These are phyloP conservation scores for Enteromius viviparus DNA, from an alignment of 2,797 vertebrate species.

Conservation along the genomic window DNA sequence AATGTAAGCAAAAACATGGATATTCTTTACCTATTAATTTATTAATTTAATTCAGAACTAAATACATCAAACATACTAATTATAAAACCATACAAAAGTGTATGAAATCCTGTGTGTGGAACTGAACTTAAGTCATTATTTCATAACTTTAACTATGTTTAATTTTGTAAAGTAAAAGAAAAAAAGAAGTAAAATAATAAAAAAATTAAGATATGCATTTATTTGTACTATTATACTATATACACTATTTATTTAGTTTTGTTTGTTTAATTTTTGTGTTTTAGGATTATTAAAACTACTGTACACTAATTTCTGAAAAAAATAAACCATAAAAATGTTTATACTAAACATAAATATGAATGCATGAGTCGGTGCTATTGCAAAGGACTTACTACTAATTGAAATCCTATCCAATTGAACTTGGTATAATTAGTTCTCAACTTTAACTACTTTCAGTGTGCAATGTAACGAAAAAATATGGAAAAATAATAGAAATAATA, in stretches of 20 bases:
- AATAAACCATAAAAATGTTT: too few species aligned
- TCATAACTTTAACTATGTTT: neutral
- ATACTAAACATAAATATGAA: neutral
- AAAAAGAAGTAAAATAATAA: neutral
- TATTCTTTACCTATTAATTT: neutral
- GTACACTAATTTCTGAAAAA: too few species aligned
- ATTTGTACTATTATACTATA: too few species aligned
- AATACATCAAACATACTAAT: neutral
- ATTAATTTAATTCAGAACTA: neutral
- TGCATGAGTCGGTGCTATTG: neutral
- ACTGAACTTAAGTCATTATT: neutral
- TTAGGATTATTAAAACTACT: too few species aligned
- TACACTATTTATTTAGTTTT: too few species aligned
- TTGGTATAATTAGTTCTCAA: neutral
- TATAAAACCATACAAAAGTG: neutral
- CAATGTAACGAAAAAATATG: neutral
- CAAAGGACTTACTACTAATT: neutral
- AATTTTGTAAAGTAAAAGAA: neutral
- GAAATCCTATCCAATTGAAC: neutral
- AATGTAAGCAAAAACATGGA: neutral
- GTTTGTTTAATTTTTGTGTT: too few species aligned
- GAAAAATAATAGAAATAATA: neutral
- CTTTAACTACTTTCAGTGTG: neutral
- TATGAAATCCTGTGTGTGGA: neutral
- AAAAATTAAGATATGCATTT: neutral